phyloP scores from a whole-genome alignment of 2,888 invertebrate species.

The Latheticus oryzae region DNA sequence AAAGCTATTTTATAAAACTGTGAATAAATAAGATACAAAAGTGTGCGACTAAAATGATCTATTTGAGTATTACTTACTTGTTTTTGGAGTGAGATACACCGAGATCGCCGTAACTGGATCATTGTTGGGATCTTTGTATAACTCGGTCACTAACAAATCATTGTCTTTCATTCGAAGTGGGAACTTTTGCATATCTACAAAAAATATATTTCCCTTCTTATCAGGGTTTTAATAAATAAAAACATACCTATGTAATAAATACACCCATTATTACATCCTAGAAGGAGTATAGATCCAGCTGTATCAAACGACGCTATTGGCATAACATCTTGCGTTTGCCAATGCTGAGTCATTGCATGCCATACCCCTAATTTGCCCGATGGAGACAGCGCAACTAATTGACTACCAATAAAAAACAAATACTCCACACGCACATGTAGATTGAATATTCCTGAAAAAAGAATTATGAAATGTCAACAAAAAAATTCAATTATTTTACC shows the following conservation, averaged over 20 bases:
- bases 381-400: constrained; percentile 94
- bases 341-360: constrained; percentile 99
- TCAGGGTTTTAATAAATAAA: neutral
- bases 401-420: constrained; percentile 97
- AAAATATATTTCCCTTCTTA: neutral
- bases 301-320: constrained; percentile 97
- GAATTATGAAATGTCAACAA: constrained; percentile 7
- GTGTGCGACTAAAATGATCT: constrained; percentile 30
- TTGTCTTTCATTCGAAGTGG: constrained; percentile 99
- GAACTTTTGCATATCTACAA: constrained; percentile 98
- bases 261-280: constrained; percentile 96
- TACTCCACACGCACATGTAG: constrained; percentile 93
- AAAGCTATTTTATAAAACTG: constrained; percentile 38
- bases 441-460: constrained; percentile 83
- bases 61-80: too few species aligned
- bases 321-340: constrained; percentile 97
- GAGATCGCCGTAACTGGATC: constrained; percentile 98
- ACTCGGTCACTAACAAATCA: constrained; percentile 95
- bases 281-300: constrained; percentile 92
- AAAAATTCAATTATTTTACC: constrained; percentile 64
- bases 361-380: constrained; percentile 98
- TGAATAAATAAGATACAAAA: constrained; percentile 40
- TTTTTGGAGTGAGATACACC: constrained; percentile 98
- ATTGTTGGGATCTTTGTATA: constrained; percentile 93
- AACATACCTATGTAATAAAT: constrained; percentile 92